A percentile compares a stretch with the other conserved stretches of the same genome.
These are phyloP conservation scores for Cheilosia soror DNA, from an alignment of 2,888 invertebrate genomes.

Conservation along the genomic window DNA sequence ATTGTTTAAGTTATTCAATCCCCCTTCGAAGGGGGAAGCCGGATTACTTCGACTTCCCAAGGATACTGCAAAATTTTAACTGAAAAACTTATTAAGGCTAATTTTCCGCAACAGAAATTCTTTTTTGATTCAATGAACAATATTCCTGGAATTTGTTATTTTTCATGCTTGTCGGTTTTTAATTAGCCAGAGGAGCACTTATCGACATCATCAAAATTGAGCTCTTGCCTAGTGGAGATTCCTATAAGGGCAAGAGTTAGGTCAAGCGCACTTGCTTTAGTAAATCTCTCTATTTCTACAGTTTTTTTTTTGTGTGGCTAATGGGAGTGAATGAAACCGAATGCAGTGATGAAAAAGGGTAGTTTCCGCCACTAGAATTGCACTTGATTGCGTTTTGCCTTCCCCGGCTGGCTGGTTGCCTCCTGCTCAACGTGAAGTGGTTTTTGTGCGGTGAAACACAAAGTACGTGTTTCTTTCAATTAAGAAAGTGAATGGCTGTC, in stretches of 20 bases:
- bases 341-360: conserved; percentile 3
- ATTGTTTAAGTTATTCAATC: conserved; percentile 20
- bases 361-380: conserved; percentile 29
- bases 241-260: conserved; percentile 28
- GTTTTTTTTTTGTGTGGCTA: no score
- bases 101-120: conserved; percentile 49
- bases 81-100: conserved; percentile 36
- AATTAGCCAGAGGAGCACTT: conserved; percentile 61
- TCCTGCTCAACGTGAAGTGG: conserved; percentile 15
- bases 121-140: conserved; percentile 30
- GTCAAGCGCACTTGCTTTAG: conserved; percentile 42
- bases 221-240: not conserved
- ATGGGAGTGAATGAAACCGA: conserved; percentile 10
- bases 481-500: conserved; percentile 40
- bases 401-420: not conserved
- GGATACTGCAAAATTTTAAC: not conserved
- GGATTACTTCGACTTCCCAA: not conserved
- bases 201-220: conserved; percentile 50
- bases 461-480: conserved; percentile 50
- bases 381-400: conserved; percentile 40
- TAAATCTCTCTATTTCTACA: not conserved
- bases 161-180: conserved; percentile 36
- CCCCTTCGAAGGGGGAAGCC: no score
- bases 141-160: conserved; percentile 5
- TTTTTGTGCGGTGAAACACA: conserved; percentile 42